A percentile compares a stretch with the other conserved stretches of the same genome.
Evolutionary conservation across 1,140 invertebrate genomes (phyloP).

Genomic region (Tenebrio molitor): DNA sequence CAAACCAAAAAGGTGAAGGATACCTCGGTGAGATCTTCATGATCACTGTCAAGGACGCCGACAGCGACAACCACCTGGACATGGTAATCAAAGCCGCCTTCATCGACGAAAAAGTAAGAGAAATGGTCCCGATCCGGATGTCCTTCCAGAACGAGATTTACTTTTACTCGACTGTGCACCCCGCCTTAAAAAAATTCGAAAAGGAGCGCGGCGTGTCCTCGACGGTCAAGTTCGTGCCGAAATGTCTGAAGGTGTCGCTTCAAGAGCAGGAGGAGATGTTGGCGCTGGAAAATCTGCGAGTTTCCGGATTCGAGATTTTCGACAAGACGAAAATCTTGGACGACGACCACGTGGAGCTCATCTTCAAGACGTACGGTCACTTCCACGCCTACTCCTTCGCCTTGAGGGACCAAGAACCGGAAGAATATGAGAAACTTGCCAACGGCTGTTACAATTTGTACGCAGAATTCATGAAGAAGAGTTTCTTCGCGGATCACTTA

Average conservation of each 20-base stretch:
- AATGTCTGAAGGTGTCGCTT: not conserved
- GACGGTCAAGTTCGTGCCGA: not conserved
- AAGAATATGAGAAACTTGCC: conserved; percentile 55
- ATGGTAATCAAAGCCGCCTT: conserved; percentile 25
- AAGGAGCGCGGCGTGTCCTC: not conserved
- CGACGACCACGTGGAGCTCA: conserved; percentile 48
- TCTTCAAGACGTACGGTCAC: conserved; percentile 68
- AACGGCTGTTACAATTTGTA: conserved; percentile 3
- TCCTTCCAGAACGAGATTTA: conserved; percentile 16
- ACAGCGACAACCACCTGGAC: not conserved
- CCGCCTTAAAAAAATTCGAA: not conserved
- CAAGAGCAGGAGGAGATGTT: conserved; percentile 16
- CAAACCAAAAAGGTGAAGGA: conserved; percentile 38
- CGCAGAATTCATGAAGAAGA: not conserved
- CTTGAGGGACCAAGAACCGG: conserved; percentile 60
- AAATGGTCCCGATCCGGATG: conserved; percentile 9
- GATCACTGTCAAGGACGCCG: conserved; percentile 6
- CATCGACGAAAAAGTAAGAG: conserved; percentile 16
- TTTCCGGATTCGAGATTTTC: conserved; percentile 7
- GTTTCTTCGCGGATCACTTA: conserved; percentile 50
- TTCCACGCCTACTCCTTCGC: conserved; percentile 70
- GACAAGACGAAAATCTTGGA: not conserved
- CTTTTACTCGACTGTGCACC: not conserved
- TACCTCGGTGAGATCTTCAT: conserved; percentile 41
- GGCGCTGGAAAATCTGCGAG: conserved; percentile 9